Evolutionary conservation across 2,888 invertebrate genomes (phyloP), one percentile per base, ranked within the genome.

Genomic region (Scaptomyza tumidula): DNA sequence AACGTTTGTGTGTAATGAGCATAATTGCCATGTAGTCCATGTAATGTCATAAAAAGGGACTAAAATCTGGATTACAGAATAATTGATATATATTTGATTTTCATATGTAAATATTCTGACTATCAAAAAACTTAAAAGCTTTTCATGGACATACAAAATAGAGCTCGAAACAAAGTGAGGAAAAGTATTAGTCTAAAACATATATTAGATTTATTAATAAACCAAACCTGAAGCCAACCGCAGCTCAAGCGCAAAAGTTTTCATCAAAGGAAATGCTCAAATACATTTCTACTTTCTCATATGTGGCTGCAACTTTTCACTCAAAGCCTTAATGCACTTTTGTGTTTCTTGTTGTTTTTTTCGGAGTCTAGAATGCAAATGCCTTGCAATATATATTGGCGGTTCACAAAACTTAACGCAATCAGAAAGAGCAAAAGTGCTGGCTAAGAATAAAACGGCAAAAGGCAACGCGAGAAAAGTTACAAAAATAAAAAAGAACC

Each of bases 391-490:
- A 89, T 83, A 89, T 87, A 89, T 87, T 66, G 72, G 78, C 68
- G 58, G 62, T 70, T 83, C 82, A 87, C 19, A 16, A 87, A 81
- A 87, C 81, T 78, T 86, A 87, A 70, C 66, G 87, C 85, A 88
- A 88, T 84, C 89, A 60, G 66, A 61, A 58, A 78, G 63, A 53
- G 48, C 67, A 63, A 80, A 83, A 86, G 68, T 66, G 54, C 60
- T 46, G 14, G 60, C 57, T 54, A 55, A 64, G 52, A 53, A 75
- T 75, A 63, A 49, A 54, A 55, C 54, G 35, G 39, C n/a, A 24
- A n/a, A 33, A 62, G 35, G 16, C 44, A 41, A 27, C 31, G 19
- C 41, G 16, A 35, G 11, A 35, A 49, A 55, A 63, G 39, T 24
- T 29, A 24, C 24, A 24, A 29, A 6, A 44, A 45, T 6, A 19